A percentile compares a stretch with the other conserved stretches of the same genome.
phyloP scores from a whole-genome alignment of 2,113 vertebrate species.

The Desmodus rotundus region DNA sequence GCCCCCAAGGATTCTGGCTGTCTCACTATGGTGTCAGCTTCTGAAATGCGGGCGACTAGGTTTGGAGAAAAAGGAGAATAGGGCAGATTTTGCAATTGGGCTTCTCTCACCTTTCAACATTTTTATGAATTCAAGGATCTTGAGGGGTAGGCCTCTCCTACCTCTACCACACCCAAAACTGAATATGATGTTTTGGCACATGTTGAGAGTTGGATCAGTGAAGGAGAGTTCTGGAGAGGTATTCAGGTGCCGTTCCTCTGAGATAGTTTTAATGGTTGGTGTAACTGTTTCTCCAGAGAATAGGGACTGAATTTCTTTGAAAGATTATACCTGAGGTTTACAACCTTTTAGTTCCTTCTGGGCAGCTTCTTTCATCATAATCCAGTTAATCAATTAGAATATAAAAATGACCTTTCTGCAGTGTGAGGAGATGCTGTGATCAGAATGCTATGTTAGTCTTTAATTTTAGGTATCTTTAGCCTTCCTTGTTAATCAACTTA shows the following conservation, averaged over 20 bases:
- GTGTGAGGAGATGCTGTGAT: background rate
- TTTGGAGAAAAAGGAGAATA: background rate
- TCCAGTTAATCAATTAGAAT: slow-evolving; percentile 26
- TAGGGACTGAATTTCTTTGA: background rate
- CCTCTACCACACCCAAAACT: background rate
- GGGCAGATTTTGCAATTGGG: background rate
- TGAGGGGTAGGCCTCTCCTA: background rate
- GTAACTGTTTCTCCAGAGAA: slow-evolving; percentile 27
- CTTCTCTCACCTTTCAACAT: slow-evolving; percentile 31
- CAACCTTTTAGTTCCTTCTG: slow-evolving; percentile 14
- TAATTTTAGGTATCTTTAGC: slow-evolving; percentile 27
- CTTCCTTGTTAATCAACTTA: slow-evolving; percentile 25
- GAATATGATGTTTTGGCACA: background rate
- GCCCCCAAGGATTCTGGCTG: background rate
- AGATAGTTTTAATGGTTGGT: slow-evolving; percentile 6
- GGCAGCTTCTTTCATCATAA: background rate
- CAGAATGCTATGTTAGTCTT: slow-evolving; percentile 15
- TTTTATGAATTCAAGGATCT: slow-evolving; percentile 3
- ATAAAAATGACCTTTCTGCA: background rate
- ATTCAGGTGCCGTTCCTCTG: background rate
- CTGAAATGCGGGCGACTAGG: background rate
- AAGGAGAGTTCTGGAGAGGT: background rate
- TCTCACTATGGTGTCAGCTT: background rate
- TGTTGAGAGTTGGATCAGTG: background rate
- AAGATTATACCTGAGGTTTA: slow-evolving; percentile 22